Conservation (phyloP, 2,797 vertebrate species). For the Orientallactaga sibirica region DNA sequence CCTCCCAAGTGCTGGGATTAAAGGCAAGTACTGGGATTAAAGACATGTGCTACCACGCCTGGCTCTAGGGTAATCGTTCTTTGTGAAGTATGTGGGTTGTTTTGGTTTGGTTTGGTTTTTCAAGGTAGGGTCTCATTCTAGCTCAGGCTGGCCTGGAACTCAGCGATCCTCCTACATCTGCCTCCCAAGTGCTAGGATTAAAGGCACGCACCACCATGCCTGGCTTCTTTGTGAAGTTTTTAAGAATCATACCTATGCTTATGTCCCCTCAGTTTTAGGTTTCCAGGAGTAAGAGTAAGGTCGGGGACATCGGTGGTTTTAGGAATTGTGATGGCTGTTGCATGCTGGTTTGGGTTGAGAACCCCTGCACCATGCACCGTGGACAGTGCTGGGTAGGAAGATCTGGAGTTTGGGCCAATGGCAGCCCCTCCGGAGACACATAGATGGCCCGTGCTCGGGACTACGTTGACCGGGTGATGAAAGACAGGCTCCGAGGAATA, state of each 20-base stretch:
- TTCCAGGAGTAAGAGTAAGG: background rate
- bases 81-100: too few relatives aligned
- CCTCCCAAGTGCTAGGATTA: too few relatives aligned
- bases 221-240: background rate
- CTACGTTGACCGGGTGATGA: background rate
- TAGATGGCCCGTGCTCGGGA: background rate
- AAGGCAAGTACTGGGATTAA: too few relatives aligned
- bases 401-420: background rate
- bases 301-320: background rate
- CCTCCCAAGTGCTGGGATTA: too few relatives aligned
- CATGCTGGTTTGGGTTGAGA: background rate
- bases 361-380: too few relatives aligned
- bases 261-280: background rate
- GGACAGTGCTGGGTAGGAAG: background rate
- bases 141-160: too few relatives aligned
- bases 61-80: too few relatives aligned
- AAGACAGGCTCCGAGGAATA: background rate
- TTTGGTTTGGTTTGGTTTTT: background rate
- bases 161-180: too few relatives aligned
- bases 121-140: too few relatives aligned
- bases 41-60: too few relatives aligned
- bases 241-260: background rate
- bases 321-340: background rate
- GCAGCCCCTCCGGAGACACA: background rate
- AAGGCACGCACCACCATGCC: too few relatives aligned